Conservation (phyloP, 2,113 vertebrate species). For the Miniopterus natalensis region DNA sequence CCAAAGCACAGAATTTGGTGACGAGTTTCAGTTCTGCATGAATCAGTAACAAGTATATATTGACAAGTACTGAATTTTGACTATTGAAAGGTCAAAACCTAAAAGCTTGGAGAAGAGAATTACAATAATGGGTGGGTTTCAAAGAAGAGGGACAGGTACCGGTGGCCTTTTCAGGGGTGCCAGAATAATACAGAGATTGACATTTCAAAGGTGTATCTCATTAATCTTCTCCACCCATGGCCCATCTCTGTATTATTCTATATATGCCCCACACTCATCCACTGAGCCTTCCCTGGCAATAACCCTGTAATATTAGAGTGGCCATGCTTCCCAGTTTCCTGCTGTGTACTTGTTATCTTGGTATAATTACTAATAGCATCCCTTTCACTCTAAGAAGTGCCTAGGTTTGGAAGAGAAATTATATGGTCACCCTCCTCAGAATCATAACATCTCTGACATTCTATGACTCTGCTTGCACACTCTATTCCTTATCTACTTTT, state of each 20-base stretch:
- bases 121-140: neutral
- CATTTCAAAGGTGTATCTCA: neutral
- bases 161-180: neutral
- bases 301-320: neutral
- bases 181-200: neutral
- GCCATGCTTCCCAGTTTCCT: accelerated
- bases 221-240: neutral
- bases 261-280: no score
- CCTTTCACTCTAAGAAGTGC: neutral
- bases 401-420: neutral
- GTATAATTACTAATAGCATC: neutral
- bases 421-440: neutral
- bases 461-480: neutral
- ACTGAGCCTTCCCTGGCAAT: neutral
- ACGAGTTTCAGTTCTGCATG: neutral
- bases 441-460: neutral
- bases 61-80: neutral
- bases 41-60: neutral
- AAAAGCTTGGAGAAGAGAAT: neutral
- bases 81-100: neutral
- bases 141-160: neutral
- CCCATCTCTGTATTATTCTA: no score
- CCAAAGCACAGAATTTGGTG: neutral
- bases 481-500: neutral
- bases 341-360: neutral